Percentiles rank a stretch among this genome's conserved stretches.
phyloP scores from a whole-genome alignment of 1,140 invertebrate species.

The Doryteuthis pealeii region DNA sequence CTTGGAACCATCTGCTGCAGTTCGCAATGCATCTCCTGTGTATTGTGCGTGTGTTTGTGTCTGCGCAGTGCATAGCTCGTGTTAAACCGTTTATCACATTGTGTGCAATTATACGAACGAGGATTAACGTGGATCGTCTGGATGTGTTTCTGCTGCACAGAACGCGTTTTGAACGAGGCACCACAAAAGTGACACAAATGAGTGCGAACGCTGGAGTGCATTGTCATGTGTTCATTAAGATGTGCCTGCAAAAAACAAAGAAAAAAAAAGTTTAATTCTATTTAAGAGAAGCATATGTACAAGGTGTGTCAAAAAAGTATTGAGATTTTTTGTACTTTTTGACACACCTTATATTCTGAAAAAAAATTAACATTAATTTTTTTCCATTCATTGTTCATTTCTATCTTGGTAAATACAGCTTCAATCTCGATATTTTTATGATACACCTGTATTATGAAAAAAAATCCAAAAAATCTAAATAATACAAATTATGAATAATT shows the following conservation, averaged over 20 bases:
- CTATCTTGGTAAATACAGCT: too few species aligned
- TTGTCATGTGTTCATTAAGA: constrained; percentile 47
- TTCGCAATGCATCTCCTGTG: not conserved
- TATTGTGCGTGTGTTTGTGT: constrained; percentile 55
- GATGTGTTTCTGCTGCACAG: constrained; percentile 61
- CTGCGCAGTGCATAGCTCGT: constrained; percentile 60
- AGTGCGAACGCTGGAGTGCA: constrained; percentile 58
- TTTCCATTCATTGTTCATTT: too few species aligned
- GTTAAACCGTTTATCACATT: constrained; percentile 59
- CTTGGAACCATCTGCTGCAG: not conserved
- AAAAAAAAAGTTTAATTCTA: too few species aligned
- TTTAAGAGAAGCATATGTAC: too few species aligned
- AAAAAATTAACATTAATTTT: too few species aligned
- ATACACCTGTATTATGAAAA: too few species aligned
- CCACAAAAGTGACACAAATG: constrained; percentile 63
- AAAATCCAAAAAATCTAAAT: too few species aligned
- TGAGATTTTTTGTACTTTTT: too few species aligned
- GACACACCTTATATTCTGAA: too few species aligned
- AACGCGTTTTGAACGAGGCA: constrained; percentile 61
- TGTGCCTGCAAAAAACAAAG: constrained; percentile 39
- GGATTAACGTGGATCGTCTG: constrained; percentile 59
- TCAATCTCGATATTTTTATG: too few species aligned
- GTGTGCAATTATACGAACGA: constrained; percentile 48
- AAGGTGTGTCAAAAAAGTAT: too few species aligned
- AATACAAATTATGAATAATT: too few species aligned